Conservation (phyloP, 2,888 invertebrate genomes). For the Ommatoiulus sabulosus region DNA sequence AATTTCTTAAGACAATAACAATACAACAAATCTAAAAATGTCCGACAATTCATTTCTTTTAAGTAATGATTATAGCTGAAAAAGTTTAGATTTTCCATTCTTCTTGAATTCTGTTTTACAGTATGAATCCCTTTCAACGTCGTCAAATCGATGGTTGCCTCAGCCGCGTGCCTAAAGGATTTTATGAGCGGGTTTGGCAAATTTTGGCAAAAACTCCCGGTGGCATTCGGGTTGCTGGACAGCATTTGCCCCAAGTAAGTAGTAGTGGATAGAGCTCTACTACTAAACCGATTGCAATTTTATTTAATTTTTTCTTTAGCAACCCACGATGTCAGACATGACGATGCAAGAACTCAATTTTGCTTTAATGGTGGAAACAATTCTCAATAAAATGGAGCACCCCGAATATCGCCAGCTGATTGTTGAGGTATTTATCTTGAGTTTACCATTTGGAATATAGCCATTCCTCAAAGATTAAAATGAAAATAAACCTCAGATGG, state of each 20-base stretch:
- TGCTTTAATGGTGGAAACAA: conserved; percentile 90
- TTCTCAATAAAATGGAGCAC: conserved; percentile 75
- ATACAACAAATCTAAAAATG: too few relatives aligned
- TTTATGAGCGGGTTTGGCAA: conserved; percentile 97
- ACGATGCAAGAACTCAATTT: conserved; percentile 96
- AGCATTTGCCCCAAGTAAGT: conserved; percentile 81
- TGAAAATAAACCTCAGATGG: too few relatives aligned
- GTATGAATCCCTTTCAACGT: conserved; percentile 76
- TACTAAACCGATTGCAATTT: background rate
- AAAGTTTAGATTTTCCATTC: conserved; percentile 30
- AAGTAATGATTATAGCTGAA: too few relatives aligned
- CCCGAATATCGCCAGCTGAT: conserved; percentile 79
- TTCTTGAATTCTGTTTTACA: background rate
- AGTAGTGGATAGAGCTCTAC: background rate
- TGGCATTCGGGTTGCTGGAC: conserved; percentile 89
- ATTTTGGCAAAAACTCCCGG: conserved; percentile 88
- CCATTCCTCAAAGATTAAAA: background rate
- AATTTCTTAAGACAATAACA: too few relatives aligned
- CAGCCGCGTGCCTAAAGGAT: conserved; percentile 92
- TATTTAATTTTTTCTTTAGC: conserved; percentile 67
- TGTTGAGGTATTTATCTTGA: conserved; percentile 72
- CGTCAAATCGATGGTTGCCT: conserved; percentile 95
- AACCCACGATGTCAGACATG: conserved; percentile 96
- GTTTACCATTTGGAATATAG: background rate
- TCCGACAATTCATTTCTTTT: too few relatives aligned